phyloP scores from a whole-genome alignment of 2,113 vertebrate genomes.

The Forbesichthys agassizii region DNA sequence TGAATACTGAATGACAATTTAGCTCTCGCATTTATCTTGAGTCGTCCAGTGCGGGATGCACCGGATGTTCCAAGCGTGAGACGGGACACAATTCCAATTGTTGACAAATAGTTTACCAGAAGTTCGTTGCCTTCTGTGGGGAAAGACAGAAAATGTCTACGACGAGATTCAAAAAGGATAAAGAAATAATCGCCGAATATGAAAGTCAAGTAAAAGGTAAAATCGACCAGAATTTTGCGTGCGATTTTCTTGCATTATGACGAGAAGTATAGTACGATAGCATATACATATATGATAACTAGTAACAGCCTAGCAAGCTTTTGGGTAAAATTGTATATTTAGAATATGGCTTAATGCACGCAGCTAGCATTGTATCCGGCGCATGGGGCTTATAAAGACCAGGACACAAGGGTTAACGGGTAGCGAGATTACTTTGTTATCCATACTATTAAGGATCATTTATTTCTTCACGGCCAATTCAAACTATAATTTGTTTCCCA shows the following conservation, averaged over 20 bases:
- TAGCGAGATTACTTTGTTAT: too few relatives aligned
- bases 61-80: conserved; percentile 41
- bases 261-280: too few relatives aligned
- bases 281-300: too few relatives aligned
- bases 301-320: too few relatives aligned
- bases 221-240: conserved; percentile 15
- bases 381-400: too few relatives aligned
- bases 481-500: too few relatives aligned
- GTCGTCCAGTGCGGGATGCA: conserved; percentile 44
- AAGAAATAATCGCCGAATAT: conserved; percentile 96
- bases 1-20: conserved; percentile 17
- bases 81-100: conserved; percentile 13
- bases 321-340: too few relatives aligned
- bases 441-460: too few relatives aligned
- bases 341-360: too few relatives aligned
- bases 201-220: conserved; percentile 98
- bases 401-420: too few relatives aligned
- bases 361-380: too few relatives aligned
- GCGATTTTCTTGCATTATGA: background rate
- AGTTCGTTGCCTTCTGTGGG: conserved; percentile 38
- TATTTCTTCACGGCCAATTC: too few relatives aligned
- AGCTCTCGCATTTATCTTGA: background rate
- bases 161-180: conserved; percentile 95
- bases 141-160: conserved; percentile 85
- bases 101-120: conserved; percentile 54